These are phyloP conservation scores for Hesperophylax magnus DNA, from an alignment of 1,140 invertebrate genomes.

Conservation along the genomic window DNA sequence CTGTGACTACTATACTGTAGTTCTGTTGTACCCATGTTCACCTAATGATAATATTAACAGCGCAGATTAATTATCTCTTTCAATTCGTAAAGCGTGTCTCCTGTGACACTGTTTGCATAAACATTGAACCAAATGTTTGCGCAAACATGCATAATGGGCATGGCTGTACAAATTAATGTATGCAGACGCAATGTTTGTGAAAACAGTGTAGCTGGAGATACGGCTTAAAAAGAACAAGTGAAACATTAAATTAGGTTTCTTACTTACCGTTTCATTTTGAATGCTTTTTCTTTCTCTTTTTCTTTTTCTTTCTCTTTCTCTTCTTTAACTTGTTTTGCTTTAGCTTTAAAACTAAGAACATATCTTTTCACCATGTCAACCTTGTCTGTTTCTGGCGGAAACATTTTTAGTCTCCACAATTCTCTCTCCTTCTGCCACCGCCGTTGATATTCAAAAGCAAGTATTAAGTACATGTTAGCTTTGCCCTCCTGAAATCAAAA, in stretches of 20 bases:
- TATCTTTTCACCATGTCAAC: constrained; percentile 67
- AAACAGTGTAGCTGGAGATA: too few species aligned
- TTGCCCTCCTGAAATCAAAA: constrained; percentile 61
- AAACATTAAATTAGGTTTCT: neutral
- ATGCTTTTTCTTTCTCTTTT: constrained; percentile 62
- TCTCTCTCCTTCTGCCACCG: constrained; percentile 68
- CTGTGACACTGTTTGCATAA: too few species aligned
- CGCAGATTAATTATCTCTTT: too few species aligned
- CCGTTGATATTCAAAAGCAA: constrained; percentile 67
- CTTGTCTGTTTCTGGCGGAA: constrained; percentile 64
- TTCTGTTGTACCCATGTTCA: too few species aligned
- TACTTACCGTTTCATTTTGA: constrained; percentile 67
- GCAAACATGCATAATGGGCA: too few species aligned
- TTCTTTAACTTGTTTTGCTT: constrained; percentile 60
- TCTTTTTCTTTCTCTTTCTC: constrained; percentile 60
- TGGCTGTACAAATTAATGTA: too few species aligned
- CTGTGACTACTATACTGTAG: too few species aligned
- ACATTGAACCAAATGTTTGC: too few species aligned
- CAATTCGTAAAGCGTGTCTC: too few species aligned
- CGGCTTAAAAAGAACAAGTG: too few species aligned
- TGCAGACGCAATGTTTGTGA: too few species aligned
- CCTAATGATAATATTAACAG: too few species aligned
- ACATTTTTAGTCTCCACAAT: constrained; percentile 66
- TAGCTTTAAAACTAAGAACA: constrained; percentile 65
- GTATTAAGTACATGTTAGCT: constrained; percentile 62